phyloP scores from a whole-genome alignment of 2,797 vertebrate species.

The Chromis chromis region DNA sequence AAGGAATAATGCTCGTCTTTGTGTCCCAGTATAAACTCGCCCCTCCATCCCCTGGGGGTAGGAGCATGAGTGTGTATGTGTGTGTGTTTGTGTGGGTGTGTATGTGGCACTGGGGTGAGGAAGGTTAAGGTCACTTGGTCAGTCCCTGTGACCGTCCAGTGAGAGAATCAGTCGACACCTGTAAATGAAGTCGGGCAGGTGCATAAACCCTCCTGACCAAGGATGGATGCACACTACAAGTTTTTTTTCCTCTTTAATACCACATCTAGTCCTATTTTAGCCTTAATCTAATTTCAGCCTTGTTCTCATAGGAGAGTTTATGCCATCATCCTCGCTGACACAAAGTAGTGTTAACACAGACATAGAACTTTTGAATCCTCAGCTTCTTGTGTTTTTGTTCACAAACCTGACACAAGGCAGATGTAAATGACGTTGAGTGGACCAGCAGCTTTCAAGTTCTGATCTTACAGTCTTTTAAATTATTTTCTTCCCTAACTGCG shows the following conservation, averaged over 20 bases:
- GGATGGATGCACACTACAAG: constrained; percentile 65
- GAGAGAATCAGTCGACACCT: constrained; percentile 88
- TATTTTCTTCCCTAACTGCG: not conserved
- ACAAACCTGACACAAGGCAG: not conserved
- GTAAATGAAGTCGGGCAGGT: constrained; percentile 89
- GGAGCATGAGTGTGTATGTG: constrained; percentile 34
- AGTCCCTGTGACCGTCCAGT: constrained; percentile 83
- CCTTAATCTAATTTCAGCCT: constrained; percentile 34
- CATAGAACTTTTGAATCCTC: not conserved
- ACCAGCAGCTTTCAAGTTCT: not conserved
- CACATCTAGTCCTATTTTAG: constrained; percentile 63
- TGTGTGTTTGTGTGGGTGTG: constrained; percentile 30
- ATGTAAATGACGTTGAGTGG: not conserved
- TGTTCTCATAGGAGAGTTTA: constrained; percentile 3
- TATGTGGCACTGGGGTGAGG: constrained; percentile 73
- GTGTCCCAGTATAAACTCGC: constrained; percentile 73
- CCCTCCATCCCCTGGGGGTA: constrained; percentile 57
- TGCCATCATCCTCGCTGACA: constrained; percentile 10
- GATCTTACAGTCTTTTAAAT: not conserved
- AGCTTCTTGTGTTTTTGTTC: not conserved
- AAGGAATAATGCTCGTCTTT: constrained; percentile 86
- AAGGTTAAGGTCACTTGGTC: constrained; percentile 88
- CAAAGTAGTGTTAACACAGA: constrained; percentile 2
- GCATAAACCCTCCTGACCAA: constrained; percentile 73
- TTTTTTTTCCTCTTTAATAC: constrained; percentile 44